Percentiles rank a stretch among this genome's conserved stretches.
Evolutionary conservation across 2,797 vertebrate species (phyloP).

Genomic region (Urocyon cinereoargenteus): DNA sequence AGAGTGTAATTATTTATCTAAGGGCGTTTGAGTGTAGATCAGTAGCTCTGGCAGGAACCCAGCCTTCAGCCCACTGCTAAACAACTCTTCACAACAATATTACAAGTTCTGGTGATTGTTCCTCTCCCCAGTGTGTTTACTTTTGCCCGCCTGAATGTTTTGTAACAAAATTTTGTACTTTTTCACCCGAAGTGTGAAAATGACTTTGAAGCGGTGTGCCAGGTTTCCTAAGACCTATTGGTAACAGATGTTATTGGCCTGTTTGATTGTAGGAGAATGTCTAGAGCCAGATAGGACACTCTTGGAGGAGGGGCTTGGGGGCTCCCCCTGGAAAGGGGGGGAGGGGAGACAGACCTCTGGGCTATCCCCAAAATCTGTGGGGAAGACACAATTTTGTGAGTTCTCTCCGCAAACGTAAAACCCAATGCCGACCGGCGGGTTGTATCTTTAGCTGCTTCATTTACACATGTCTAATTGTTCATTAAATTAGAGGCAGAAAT

Average conservation of each 20-base stretch:
- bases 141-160: conserved; percentile 82
- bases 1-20: conserved; percentile 93
- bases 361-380: not conserved
- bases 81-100: conserved; percentile 87
- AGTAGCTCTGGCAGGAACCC: conserved; percentile 91
- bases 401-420: conserved; percentile 45
- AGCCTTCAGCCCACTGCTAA: conserved; percentile 87
- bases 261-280: conserved; percentile 60
- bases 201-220: conserved; percentile 75
- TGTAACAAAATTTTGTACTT: conserved; percentile 81
- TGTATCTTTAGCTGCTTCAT: conserved; percentile 80
- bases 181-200: conserved; percentile 80
- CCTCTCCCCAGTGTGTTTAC: conserved; percentile 86
- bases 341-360: not conserved
- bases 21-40: conserved; percentile 92
- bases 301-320: not conserved
- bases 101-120: conserved; percentile 88
- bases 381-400: conserved; percentile 26
- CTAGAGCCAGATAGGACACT: conserved; percentile 18
- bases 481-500: conserved; percentile 86
- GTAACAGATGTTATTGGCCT: conserved; percentile 81
- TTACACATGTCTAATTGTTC: conserved; percentile 87
- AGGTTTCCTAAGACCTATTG: conserved; percentile 72
- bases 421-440: conserved; percentile 41
- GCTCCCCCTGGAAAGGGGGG: not conserved